Percentiles rank a stretch among this genome's conserved stretches.
These are phyloP conservation scores for Anser brachyrhynchus DNA, from an alignment of 2,113 vertebrate genomes.

Conservation along the genomic window DNA sequence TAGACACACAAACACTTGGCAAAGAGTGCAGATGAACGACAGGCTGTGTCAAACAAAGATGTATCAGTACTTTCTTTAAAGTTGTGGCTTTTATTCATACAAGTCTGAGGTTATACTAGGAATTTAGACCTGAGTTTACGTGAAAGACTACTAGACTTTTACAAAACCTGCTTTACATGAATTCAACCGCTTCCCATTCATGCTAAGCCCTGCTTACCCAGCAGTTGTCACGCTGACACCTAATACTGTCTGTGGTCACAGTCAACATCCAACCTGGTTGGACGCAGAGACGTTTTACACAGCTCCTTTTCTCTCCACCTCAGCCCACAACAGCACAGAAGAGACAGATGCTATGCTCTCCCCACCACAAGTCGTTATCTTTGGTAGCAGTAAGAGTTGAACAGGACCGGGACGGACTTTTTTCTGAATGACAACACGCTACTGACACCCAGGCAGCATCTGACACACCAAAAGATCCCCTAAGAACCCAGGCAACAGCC, in stretches of 20 bases:
- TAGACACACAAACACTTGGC: background rate
- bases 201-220: background rate
- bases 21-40: background rate
- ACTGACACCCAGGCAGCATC: accelerated
- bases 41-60: background rate
- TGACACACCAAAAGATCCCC: background rate
- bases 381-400: background rate
- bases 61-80: background rate
- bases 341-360: background rate
- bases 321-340: background rate
- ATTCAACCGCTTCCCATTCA: too few species aligned
- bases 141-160: background rate
- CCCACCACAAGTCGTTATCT: background rate
- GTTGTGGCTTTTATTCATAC: background rate
- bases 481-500: background rate
- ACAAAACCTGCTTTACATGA: background rate
- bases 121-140: background rate
- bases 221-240: background rate
- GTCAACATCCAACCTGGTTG: too few species aligned
- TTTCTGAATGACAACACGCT: accelerated
- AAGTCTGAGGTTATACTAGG: background rate
- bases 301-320: background rate
- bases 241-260: background rate
- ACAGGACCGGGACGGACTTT: background rate
- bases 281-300: too few species aligned